Percentiles rank a stretch among this genome's conserved stretches.
These are phyloP conservation scores for Rostratula benghalensis DNA, from an alignment of 2,113 vertebrate species.

Conservation along the genomic window DNA sequence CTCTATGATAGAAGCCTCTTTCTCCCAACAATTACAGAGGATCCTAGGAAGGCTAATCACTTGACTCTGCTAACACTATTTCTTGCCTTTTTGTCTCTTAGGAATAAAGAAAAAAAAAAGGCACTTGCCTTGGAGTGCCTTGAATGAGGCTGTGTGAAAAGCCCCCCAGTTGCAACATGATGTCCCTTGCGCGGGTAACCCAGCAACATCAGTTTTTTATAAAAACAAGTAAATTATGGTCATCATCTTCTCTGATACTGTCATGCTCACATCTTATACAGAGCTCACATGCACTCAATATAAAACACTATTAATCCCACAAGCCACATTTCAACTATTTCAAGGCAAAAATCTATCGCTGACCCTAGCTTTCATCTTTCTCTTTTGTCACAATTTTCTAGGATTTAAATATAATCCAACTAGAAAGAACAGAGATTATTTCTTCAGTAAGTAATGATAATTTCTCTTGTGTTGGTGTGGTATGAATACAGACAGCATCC, in stretches of 20 bases:
- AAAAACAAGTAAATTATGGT: neutral
- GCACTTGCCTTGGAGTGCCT: neutral
- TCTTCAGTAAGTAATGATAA: neutral
- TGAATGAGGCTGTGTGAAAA: neutral
- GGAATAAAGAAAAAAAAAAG: neutral
- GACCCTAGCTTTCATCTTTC: slow-evolving; percentile 28
- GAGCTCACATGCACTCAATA: neutral
- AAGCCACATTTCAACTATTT: neutral
- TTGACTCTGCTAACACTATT: neutral
- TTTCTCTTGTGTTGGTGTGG: neutral
- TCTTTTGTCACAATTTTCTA: neutral
- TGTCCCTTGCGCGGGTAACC: neutral
- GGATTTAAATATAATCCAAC: slow-evolving; percentile 37
- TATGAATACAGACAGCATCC: slow-evolving; percentile 6
- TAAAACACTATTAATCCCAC: neutral
- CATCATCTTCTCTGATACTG: neutral
- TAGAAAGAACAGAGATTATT: slow-evolving; percentile 37
- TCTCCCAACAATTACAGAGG: neutral
- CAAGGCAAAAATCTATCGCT: neutral
- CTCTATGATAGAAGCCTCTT: neutral
- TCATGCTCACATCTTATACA: neutral
- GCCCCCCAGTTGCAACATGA: neutral
- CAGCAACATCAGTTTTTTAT: neutral
- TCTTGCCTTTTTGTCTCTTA: too few species aligned
- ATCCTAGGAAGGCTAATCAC: neutral